Evolutionary conservation across 1,140 invertebrate genomes (phyloP).

Genomic region (Nebria ingens): DNA sequence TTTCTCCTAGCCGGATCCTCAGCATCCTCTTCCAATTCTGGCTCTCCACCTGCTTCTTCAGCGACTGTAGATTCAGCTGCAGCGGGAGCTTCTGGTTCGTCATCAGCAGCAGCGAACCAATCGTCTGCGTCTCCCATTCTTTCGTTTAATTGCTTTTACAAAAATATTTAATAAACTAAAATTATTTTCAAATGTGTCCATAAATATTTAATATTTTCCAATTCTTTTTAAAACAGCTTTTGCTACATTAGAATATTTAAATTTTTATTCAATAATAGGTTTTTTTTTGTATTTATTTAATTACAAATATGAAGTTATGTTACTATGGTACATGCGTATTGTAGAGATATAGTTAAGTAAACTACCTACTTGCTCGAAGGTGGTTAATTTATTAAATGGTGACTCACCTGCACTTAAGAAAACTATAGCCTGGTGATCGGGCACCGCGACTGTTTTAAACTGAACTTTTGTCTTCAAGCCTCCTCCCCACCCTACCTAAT

Average conservation of each 20-base stretch:
- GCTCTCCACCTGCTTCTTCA: constrained; percentile 25
- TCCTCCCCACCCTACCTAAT: constrained; percentile 17
- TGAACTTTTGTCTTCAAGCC: constrained; percentile 14
- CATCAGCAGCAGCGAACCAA: constrained; percentile 18
- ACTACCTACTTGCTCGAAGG: no score
- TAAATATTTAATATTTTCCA: no score
- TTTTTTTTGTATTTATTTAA: no score
- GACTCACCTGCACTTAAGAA: constrained; percentile 6
- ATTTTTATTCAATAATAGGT: no score
- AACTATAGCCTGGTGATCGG: constrained; percentile 19
- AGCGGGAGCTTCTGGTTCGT: constrained; percentile 19
- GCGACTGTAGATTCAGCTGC: constrained; percentile 30
- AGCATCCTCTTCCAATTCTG: constrained; percentile 29
- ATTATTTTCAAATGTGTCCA: no score
- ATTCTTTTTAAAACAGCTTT: no score
- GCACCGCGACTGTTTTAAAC: constrained; percentile 23
- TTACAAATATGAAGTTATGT: no score
- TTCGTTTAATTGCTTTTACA: no score
- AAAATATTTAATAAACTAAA: no score
- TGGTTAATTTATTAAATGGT: not conserved
- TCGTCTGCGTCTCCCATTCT: constrained; percentile 20
- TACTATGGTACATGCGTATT: no score
- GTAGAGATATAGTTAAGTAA: no score
- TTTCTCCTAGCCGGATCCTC: constrained; percentile 31
- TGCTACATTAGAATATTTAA: no score